Evolutionary conservation across 1,140 invertebrate genomes (phyloP).

Genomic region (Solen grandis): DNA sequence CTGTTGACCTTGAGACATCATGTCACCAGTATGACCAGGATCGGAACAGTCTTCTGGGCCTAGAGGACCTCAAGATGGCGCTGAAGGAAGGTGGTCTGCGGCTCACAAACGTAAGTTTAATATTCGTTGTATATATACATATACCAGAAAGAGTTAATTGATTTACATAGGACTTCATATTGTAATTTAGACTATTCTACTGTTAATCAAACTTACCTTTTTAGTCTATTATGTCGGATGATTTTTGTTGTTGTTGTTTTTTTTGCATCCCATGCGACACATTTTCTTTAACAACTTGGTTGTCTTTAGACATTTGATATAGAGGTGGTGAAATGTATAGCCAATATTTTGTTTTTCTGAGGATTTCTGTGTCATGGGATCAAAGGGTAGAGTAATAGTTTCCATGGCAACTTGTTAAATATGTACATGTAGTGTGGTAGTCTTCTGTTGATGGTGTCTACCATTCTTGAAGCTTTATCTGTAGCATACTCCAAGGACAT

Average conservation of each 20-base stretch:
- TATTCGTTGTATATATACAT: background rate
- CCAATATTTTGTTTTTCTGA: too few relatives aligned
- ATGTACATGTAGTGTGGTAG: too few relatives aligned
- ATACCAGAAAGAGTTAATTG: background rate
- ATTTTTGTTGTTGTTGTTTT: background rate
- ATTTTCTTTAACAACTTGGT: background rate
- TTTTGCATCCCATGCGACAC: background rate
- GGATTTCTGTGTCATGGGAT: too few relatives aligned
- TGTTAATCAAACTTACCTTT: background rate
- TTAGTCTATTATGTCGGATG: background rate
- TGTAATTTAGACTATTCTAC: background rate
- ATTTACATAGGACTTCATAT: too few relatives aligned
- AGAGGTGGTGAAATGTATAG: too few relatives aligned
- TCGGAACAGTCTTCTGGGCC: conserved; percentile 63
- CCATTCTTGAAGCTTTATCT: too few relatives aligned
- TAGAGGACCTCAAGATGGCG: conserved; percentile 71
- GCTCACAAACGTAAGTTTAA: conserved; percentile 71
- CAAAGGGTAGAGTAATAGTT: too few relatives aligned
- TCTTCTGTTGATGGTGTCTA: too few relatives aligned
- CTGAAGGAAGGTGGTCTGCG: conserved; percentile 71
- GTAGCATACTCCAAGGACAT: too few relatives aligned
- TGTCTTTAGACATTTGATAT: background rate
- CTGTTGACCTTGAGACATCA: conserved; percentile 60
- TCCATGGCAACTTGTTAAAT: too few relatives aligned
- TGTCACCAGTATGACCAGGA: conserved; percentile 72